Conservation (phyloP, 2,113 vertebrate species). For the Illadopsis cleaveri region DNA sequence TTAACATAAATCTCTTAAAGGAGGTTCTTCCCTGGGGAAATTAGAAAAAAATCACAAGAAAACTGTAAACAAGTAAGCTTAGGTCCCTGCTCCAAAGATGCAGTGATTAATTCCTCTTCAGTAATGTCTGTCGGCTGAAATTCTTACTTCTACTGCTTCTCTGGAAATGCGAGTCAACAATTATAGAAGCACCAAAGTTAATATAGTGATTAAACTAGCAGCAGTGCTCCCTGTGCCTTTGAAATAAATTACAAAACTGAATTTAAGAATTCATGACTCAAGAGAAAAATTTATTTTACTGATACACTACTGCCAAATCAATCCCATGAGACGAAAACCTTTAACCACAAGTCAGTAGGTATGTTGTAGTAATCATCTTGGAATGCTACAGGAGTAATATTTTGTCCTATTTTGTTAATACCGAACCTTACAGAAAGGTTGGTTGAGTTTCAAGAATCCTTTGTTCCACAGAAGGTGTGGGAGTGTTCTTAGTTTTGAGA, state of each 20-base stretch:
- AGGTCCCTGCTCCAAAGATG: neutral
- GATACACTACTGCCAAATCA: neutral
- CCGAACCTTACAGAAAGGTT: neutral
- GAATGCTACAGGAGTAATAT: neutral
- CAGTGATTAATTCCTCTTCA: neutral
- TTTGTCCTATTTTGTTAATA: neutral
- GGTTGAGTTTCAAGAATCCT: neutral
- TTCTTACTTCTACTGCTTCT: neutral
- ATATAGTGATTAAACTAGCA: neutral
- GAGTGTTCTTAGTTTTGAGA: neutral
- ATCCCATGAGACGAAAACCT: neutral
- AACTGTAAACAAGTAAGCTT: neutral
- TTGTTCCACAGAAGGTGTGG: neutral
- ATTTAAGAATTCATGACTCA: neutral
- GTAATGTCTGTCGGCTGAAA: neutral
- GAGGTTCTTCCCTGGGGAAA: neutral
- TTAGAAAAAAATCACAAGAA: neutral
- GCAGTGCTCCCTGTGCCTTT: neutral
- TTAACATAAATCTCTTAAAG: neutral
- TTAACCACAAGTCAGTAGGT: neutral
- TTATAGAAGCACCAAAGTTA: neutral
- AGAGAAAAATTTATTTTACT: neutral
- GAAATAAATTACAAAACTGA: neutral
- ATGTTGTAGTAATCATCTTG: neutral
- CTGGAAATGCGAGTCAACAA: fast-evolving